Percentiles rank a stretch among this genome's conserved stretches.
These are phyloP conservation scores for Agonopterix alstromeriana DNA, from an alignment of 2,888 invertebrate species.

Conservation along the genomic window DNA sequence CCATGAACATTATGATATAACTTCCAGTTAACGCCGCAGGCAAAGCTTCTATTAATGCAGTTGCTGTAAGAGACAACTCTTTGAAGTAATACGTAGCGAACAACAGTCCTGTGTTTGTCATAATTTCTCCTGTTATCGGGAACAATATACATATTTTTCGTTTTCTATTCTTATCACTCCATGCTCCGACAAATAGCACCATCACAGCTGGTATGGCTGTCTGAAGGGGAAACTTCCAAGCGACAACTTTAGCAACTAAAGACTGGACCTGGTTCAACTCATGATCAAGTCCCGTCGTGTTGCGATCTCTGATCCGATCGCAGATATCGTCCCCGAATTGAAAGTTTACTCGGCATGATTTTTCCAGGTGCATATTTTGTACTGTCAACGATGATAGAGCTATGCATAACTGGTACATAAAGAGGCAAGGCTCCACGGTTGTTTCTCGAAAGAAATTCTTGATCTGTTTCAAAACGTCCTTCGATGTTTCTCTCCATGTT, in stretches of 20 bases:
- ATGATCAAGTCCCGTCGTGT: slow-evolving; percentile 56
- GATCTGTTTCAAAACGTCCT: slow-evolving; percentile 47
- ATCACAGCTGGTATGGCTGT: slow-evolving; percentile 76
- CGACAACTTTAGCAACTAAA: slow-evolving; percentile 69
- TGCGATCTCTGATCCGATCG: slow-evolving; percentile 59
- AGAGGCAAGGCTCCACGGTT: slow-evolving; percentile 82
- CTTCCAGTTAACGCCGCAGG: slow-evolving; percentile 79
- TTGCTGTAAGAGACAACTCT: slow-evolving; percentile 66
- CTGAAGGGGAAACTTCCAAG: slow-evolving; percentile 77
- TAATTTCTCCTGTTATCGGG: slow-evolving; percentile 74
- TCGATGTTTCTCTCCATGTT: slow-evolving; percentile 52
- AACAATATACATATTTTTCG: slow-evolving; percentile 77
- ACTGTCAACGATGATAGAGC: slow-evolving; percentile 79
- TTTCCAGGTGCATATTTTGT: slow-evolving; percentile 76
- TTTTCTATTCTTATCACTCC: slow-evolving; percentile 78
- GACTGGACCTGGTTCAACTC: slow-evolving; percentile 62
- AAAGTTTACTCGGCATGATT: slow-evolving; percentile 75
- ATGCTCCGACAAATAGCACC: slow-evolving; percentile 77
- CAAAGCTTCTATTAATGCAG: slow-evolving; percentile 73
- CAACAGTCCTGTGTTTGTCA: slow-evolving; percentile 70
- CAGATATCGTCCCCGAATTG: slow-evolving; percentile 71
- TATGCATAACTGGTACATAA: slow-evolving; percentile 80
- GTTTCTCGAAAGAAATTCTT: slow-evolving; percentile 50
- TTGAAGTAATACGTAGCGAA: slow-evolving; percentile 75
- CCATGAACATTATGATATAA: slow-evolving; percentile 76